Evolutionary conservation across 2,888 invertebrate genomes (phyloP).

Genomic region (Ophion obscuratus): DNA sequence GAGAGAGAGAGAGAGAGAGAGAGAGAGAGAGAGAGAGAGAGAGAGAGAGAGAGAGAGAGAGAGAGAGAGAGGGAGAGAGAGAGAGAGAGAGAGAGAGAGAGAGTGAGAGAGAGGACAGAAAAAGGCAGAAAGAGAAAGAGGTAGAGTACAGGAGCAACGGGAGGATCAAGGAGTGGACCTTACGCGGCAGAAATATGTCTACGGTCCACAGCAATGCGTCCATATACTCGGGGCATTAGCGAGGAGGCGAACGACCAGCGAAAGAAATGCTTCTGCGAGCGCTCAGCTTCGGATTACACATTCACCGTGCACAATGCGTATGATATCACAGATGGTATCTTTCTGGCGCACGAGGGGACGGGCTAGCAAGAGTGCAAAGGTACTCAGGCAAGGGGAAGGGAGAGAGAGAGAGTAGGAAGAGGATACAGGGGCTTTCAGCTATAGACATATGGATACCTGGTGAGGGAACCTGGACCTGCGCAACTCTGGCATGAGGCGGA

Average conservation of each 20-base stretch:
- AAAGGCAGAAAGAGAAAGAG: constrained; percentile 24
- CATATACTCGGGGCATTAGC: constrained; percentile 60
- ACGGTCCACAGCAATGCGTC: constrained; percentile 43
- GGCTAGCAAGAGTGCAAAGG: constrained; percentile 31
- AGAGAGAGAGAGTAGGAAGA: constrained; percentile 20
- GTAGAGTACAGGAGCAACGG: constrained; percentile 37
- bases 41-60: neutral
- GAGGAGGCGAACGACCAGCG: constrained; percentile 55
- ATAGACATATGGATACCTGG: constrained; percentile 15
- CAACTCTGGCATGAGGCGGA: constrained; percentile 59
- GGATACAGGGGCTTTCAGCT: constrained; percentile 17
- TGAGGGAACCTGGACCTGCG: constrained; percentile 60
- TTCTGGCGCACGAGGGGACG: constrained; percentile 38
- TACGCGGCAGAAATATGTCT: constrained; percentile 37
- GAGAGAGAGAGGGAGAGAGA: constrained; percentile 16
- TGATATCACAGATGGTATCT: constrained; percentile 67
- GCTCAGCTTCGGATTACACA: constrained; percentile 70
- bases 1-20: neutral
- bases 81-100: constrained; percentile 9
- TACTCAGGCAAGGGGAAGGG: constrained; percentile 19
- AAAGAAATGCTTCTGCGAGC: constrained; percentile 66
- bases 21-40: constrained; percentile 12
- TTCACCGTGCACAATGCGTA: constrained; percentile 70
- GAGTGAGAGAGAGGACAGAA: constrained; percentile 25
- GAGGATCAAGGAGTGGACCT: constrained; percentile 37